phyloP scores from a whole-genome alignment of 1,140 invertebrate genomes.

The Rhagoletis pomonella region DNA sequence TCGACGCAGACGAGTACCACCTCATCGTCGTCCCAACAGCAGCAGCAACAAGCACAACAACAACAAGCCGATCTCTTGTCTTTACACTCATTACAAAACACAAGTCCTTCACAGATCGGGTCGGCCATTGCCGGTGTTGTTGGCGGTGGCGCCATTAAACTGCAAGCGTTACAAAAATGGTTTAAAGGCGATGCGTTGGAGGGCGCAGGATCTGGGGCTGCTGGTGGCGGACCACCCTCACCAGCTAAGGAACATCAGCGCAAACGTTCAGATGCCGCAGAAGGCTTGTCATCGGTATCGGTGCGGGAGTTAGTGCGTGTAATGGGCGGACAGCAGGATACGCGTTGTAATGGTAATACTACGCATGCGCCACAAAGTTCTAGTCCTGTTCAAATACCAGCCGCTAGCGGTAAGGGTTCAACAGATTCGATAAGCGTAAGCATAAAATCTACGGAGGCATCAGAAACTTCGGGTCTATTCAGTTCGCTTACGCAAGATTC shows the following conservation, averaged over 20 bases:
- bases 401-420: conserved; percentile 1
- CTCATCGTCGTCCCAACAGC: neutral
- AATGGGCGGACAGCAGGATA: conserved; percentile 77
- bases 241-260: conserved; percentile 55
- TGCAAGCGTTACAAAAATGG: conserved; percentile 83
- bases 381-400: conserved; percentile 78
- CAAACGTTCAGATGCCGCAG: conserved; percentile 58
- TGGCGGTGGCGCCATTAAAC: conserved; percentile 77
- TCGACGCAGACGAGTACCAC: conserved; percentile 5
- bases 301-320: conserved; percentile 88
- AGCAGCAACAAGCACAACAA: neutral
- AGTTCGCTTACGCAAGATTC: conserved; percentile 79
- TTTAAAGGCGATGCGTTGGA: conserved; percentile 79
- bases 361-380: conserved; percentile 80
- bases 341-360: conserved; percentile 83
- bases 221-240: conserved; percentile 57
- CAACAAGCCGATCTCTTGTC: conserved; percentile 54
- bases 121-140: conserved; percentile 73
- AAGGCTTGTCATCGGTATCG: conserved; percentile 79
- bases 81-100: conserved; percentile 56
- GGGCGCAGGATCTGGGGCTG: conserved; percentile 59
- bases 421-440: conserved; percentile 46
- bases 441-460: conserved; percentile 48
- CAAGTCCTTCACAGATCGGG: conserved; percentile 66
- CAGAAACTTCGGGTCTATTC: conserved; percentile 79